Evolutionary conservation across 30 jellyfish, hydroid and myxozoan species (phyloP).

Genomic region (Cassiopea xamachana): DNA sequence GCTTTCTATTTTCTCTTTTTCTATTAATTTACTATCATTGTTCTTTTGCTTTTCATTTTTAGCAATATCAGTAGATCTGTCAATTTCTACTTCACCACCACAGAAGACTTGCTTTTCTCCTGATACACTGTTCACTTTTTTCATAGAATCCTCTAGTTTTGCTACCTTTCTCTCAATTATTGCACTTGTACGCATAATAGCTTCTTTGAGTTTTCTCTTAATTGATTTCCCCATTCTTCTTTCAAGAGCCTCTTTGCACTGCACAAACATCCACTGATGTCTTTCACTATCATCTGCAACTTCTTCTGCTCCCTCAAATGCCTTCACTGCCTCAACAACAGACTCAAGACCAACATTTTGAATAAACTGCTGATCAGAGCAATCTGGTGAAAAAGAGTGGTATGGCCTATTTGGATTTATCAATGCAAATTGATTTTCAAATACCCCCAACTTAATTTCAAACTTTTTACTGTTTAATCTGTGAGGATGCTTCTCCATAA

Average conservation of each 20-base stretch:
- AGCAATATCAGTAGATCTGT: not conserved
- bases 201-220: not conserved
- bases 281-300: not conserved
- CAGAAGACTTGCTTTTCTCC: not conserved
- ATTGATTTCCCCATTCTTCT: not conserved
- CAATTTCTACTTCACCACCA: not conserved
- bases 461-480: not conserved
- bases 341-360: constrained; percentile 43
- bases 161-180: not conserved
- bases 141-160: not conserved
- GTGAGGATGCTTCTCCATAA: not conserved
- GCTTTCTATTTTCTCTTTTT: not conserved
- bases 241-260: not conserved
- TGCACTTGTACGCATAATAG: not conserved
- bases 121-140: not conserved
- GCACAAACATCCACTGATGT: not conserved
- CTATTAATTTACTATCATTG: not conserved
- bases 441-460: constrained; percentile 27
- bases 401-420: not conserved
- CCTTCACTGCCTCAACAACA: not conserved
- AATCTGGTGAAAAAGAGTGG: constrained; percentile 33
- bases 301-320: not conserved
- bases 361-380: constrained; percentile 22
- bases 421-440: constrained; percentile 43
- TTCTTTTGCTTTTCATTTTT: not conserved